These are phyloP conservation scores for Microcebus tavaratra DNA, from an alignment of 2,113 vertebrate species.

Conservation along the genomic window DNA sequence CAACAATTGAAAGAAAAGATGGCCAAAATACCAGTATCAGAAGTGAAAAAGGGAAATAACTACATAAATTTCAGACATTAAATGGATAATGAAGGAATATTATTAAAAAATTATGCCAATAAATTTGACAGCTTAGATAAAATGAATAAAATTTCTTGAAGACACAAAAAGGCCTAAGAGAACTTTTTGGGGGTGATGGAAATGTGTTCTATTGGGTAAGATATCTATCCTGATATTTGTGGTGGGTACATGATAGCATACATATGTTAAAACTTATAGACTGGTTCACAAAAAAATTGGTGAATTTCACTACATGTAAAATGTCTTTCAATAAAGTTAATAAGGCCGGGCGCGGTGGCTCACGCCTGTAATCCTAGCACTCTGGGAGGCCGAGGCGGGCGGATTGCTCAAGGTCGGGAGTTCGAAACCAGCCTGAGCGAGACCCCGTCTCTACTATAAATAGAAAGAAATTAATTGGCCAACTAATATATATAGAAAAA, in stretches of 20 bases:
- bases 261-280: background rate
- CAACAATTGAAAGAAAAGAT: background rate
- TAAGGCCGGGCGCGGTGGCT: too few relatives aligned
- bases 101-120: background rate
- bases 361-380: too few relatives aligned
- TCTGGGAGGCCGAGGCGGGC: too few relatives aligned
- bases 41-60: background rate
- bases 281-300: background rate
- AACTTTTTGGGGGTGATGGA: background rate
- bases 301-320: background rate
- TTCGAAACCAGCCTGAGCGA: too few relatives aligned
- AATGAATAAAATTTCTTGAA: background rate
- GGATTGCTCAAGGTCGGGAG: too few relatives aligned
- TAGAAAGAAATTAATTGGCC: too few relatives aligned
- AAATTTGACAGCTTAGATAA: background rate
- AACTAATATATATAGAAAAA: too few relatives aligned
- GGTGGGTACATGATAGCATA: background rate
- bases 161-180: background rate
- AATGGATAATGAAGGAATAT: background rate
- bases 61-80: background rate
- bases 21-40: background rate
- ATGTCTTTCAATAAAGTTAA: background rate
- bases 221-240: background rate
- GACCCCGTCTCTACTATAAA: too few relatives aligned
- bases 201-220: background rate